Percentiles rank a stretch among this genome's conserved stretches.
phyloP scores from a whole-genome alignment of 2,113 vertebrate species.

The Zootoca vivipara region DNA sequence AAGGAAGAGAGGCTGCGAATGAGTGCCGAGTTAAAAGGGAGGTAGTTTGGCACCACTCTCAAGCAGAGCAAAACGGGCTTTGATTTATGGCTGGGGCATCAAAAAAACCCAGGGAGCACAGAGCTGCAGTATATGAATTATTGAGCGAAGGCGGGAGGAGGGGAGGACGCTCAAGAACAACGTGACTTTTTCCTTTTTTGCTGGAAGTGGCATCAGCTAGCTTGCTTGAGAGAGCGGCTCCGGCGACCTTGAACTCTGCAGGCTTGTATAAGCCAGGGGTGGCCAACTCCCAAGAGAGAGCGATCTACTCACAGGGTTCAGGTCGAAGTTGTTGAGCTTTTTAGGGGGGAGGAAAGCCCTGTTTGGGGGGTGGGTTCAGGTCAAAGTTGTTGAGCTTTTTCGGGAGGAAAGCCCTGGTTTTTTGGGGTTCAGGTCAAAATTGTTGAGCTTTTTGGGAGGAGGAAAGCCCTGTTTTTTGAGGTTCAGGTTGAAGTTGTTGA shows the following conservation, averaged over 20 bases:
- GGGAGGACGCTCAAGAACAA: conserved; percentile 76
- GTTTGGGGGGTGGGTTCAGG: no score
- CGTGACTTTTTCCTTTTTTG: conserved; percentile 61
- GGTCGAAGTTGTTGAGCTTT: no score
- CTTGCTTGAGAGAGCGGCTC: conserved; percentile 45
- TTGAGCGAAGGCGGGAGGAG: conserved; percentile 70
- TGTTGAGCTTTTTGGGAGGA: no score
- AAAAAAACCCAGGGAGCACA: conserved; percentile 67
- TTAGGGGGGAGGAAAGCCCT: no score
- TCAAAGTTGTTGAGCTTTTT: no score
- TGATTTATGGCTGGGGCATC: conserved; percentile 74
- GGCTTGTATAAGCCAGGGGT: not conserved
- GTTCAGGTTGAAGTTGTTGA: no score
- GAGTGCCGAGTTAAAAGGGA: conserved; percentile 43
- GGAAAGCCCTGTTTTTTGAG: no score
- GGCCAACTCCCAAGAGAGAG: no score
- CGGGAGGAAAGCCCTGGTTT: no score
- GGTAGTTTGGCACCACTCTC: conserved; percentile 37
- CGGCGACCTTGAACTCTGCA: conserved; percentile 67
- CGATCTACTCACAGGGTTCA: no score
- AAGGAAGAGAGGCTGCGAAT: conserved; percentile 58
- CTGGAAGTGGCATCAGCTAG: conserved; percentile 74
- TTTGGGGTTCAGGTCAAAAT: no score
- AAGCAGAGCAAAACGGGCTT: conserved; percentile 62
- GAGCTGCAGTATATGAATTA: conserved; percentile 79